Base-by-base conservation (phyloP, 2,888 invertebrate species). In the Frankliniella fusca region DNA sequence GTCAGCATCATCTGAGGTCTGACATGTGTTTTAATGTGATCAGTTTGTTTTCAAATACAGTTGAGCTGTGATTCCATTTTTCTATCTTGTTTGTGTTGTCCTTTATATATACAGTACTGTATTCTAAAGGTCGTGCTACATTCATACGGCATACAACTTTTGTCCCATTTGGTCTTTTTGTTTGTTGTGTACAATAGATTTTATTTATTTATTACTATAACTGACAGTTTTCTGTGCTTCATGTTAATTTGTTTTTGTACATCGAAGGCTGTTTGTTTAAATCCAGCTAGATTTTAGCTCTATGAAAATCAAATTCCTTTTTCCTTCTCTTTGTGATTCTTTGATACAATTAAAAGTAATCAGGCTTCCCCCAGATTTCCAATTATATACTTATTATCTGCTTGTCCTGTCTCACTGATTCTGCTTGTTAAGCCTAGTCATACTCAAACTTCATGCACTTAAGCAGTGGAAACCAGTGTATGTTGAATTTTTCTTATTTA, bases 401-500 rank as follows among this genome's bases (percentile, higher is more conserved):
- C 38, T 38, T 38, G 38, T 38, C 38, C 38, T 38, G 38, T 38
- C n/a, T n/a, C 38, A 38, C 38, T 38, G 38, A 38, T 61, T 18
- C n/a, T 61, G 61, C 61, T 20, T 61, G 61, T 61, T n/a, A 61
- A n/a, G 61, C 61, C 61, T 61, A 61, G 61, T 61, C 61, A 61
- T 61, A 20, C 18, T 61, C 61, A 61, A n/a, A 20, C 20, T 61
- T 20, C 61, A 15, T 12, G 61, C 15, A 7, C 61, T 18, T 61
- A 15, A 61, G n/a, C 61, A 61, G 61, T 20, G 61, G 61, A 61
- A 61, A 20, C 61, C 61, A 7, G n/a, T 15, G 61, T 61, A 61
- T 15, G 15, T 61, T 18, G 61, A 15, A 61, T 61, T 20, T 61
- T 54, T 61, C n/a, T 61, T 7, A 20, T 61, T 61, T 15, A 61